Conservation (phyloP, 2,113 vertebrate genomes). For the Chloebia gouldiae region DNA sequence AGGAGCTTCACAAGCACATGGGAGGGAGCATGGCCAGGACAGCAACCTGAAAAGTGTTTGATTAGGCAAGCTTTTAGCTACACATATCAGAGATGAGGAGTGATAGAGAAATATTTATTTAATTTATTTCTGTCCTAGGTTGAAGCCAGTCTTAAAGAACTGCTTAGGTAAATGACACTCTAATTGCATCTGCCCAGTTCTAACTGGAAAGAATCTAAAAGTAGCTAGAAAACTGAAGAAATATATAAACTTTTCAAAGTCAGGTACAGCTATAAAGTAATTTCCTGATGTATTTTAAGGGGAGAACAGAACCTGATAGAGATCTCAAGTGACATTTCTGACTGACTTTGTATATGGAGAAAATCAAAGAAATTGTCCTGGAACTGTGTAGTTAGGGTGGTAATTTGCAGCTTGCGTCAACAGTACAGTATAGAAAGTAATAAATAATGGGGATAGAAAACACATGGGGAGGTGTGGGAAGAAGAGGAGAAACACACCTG, state of each 20-base stretch:
- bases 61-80: background rate
- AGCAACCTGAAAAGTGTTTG: background rate
- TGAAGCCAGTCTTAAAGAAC: background rate
- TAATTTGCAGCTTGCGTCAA: background rate
- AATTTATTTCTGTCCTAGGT: background rate
- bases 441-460: background rate
- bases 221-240: background rate
- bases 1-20: background rate
- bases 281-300: background rate
- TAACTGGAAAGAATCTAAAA: background rate
- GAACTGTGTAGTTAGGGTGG: background rate
- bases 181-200: background rate
- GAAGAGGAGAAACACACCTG: background rate
- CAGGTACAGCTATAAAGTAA: background rate
- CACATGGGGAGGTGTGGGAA: background rate
- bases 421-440: background rate
- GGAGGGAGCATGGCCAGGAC: background rate
- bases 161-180: background rate
- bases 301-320: background rate
- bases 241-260: background rate
- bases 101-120: background rate
- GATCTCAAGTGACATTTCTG: background rate
- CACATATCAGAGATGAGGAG: background rate
- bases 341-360: background rate
- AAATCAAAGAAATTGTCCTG: background rate